These are phyloP conservation scores for Smithornis capensis DNA, from an alignment of 2,113 vertebrate species.

Conservation along the genomic window DNA sequence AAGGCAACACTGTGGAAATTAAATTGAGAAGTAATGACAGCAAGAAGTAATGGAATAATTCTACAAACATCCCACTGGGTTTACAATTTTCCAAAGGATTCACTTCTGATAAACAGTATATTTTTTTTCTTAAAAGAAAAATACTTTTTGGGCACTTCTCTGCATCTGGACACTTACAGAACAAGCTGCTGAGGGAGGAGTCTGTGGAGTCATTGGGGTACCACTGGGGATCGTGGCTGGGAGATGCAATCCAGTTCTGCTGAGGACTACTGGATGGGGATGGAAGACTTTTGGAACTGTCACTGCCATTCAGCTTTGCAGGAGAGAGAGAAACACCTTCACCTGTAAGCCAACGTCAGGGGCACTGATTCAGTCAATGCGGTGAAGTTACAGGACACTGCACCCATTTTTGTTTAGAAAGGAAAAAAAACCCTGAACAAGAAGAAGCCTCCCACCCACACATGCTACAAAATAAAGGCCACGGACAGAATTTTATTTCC, in stretches of 20 bases:
- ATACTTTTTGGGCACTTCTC: background rate
- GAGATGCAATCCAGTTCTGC: conserved; percentile 93
- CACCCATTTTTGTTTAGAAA: background rate
- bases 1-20: background rate
- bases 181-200: conserved; percentile 92
- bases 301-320: conserved; percentile 88
- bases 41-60: background rate
- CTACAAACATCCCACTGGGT: background rate
- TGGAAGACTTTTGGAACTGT: conserved; percentile 88
- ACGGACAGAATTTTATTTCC: background rate
- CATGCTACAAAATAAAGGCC: background rate
- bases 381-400: background rate
- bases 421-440: background rate
- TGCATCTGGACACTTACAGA: conserved; percentile 80
- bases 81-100: background rate
- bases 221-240: conserved; percentile 97
- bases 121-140: background rate
- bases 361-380: background rate
- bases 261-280: conserved; percentile 90
- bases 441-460: fast-evolving
- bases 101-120: background rate
- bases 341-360: conserved; percentile 69
- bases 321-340: conserved; percentile 91
- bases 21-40: background rate
- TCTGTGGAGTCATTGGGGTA: conserved; percentile 95